Conservation (phyloP, 2,888 invertebrate species). For the Tridacna gigas region DNA sequence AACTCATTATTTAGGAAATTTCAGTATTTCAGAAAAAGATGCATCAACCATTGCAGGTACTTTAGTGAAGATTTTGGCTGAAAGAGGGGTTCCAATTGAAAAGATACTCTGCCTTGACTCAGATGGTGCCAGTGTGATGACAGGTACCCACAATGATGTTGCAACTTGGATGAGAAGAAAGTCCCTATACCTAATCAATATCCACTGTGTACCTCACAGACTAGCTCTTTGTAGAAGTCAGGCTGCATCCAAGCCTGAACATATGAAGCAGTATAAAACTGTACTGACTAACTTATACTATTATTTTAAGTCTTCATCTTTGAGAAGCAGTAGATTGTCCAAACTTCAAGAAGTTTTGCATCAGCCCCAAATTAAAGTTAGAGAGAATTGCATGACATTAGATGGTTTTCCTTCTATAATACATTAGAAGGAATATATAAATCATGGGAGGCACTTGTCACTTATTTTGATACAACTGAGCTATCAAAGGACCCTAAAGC, state of each 20-base stretch:
- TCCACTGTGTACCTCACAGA: conserved; percentile 32
- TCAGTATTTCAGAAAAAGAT: conserved; percentile 26
- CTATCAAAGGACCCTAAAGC: conserved; percentile 27
- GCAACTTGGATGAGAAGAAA: conserved; percentile 20
- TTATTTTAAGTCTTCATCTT: conserved; percentile 37
- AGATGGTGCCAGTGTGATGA: conserved; percentile 46
- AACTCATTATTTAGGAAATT: conserved; percentile 25
- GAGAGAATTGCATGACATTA: conserved; percentile 44
- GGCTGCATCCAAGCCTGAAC: conserved; percentile 29
- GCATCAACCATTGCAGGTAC: conserved; percentile 3
- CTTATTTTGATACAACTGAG: conserved; percentile 34
- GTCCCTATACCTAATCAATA: conserved; percentile 24
- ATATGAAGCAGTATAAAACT: too few relatives aligned
- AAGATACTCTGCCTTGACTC: conserved; percentile 37
- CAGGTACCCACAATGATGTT: conserved; percentile 35
- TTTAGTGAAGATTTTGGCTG: background rate
- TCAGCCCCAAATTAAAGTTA: conserved; percentile 36
- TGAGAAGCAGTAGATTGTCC: conserved; percentile 16
- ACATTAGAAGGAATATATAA: conserved; percentile 33
- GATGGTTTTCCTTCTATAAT: too few relatives aligned
- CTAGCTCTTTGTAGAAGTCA: conserved; percentile 42
- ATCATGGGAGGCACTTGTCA: conserved; percentile 37
- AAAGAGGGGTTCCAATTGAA: conserved; percentile 23
- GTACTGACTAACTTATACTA: too few relatives aligned
- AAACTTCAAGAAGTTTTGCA: conserved; percentile 40